Base-by-base conservation (phyloP, 2,113 vertebrate species). In the Psammodynastes pulverulentus region DNA sequence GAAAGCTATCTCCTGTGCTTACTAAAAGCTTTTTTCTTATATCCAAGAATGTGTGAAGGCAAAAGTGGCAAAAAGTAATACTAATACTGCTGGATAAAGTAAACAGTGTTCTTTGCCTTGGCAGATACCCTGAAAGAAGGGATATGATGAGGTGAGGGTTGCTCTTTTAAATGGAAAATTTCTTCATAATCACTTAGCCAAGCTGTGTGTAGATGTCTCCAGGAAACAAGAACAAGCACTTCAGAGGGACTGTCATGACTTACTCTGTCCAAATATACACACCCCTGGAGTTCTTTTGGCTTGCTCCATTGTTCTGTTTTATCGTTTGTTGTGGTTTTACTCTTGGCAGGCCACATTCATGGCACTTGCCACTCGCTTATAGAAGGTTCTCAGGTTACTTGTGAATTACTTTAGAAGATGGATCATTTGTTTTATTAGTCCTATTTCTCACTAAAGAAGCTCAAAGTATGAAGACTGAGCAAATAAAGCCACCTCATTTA, bases 291-390 rank as follows among this genome's bases (percentile, higher is more conserved):
- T 86, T 91, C 29, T 94, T n/a, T 53, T 87, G 93, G 87, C 94
- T 94, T 9, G 34, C 92, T 92, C 46, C 56, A 87, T 92, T 86
- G 13, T 90, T 94, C 97, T 97, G 96, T 94, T 97, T 48, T 84
- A 95, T 96, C 94, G 2, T 92, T 97, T 97, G 94, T 0, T 94
- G 95, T 91, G 95, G 90, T 93, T 91, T 49, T 3, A 79, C 24
- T 86, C 1, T 67, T 97, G 97, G 96, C 97, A 97, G 96, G 95
- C 94, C 95, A 95, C 90, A 89, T 79, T 92, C 9, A 1, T 96
- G 95, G 95, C 49, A 93, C 94, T 87, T 0, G 62, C 95, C 93
- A 90, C 92, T 95, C 88, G 79, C 93, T 94, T 92, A 89, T 87
- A 12, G 89, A 94, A 21, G 2, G 0, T 89, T 92, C 96, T 96